phyloP scores from a whole-genome alignment of 2,113 vertebrate genomes.

The Onychorhynchus coronatus region DNA sequence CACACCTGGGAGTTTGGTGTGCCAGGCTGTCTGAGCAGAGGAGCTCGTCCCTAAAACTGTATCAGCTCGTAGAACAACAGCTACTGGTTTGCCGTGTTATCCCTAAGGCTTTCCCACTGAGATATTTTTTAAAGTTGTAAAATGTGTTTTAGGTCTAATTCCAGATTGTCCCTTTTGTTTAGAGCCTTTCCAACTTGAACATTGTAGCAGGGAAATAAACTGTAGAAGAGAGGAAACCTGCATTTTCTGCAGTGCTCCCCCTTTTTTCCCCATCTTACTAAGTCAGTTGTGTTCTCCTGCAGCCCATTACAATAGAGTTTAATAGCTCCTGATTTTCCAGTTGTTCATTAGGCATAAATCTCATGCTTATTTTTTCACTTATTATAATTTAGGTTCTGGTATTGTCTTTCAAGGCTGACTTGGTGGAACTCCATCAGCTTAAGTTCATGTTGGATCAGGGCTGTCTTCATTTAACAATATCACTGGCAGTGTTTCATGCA shows the following conservation, averaged over 20 bases:
- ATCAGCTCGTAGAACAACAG: background rate
- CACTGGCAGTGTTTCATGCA: background rate
- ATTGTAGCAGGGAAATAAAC: background rate
- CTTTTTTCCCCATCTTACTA: rapidly evolving
- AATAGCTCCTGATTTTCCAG: background rate
- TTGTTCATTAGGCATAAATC: background rate
- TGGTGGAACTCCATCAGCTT: background rate
- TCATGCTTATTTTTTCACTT: background rate
- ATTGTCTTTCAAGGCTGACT: background rate
- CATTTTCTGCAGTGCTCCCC: background rate
- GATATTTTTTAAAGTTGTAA: background rate
- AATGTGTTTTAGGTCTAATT: background rate
- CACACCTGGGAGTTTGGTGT: background rate
- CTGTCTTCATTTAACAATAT: background rate
- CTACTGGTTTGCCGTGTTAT: background rate
- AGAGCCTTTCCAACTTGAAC: background rate
- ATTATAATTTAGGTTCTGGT: background rate
- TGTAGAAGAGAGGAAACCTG: background rate
- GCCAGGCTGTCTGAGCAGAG: background rate
- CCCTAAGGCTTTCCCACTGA: background rate
- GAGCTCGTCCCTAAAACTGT: background rate
- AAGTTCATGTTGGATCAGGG: background rate
- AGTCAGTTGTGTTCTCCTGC: background rate
- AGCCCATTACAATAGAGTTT: background rate
- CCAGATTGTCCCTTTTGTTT: background rate